These are phyloP conservation scores for Dysidea cf. avara DNA, from an alignment of 37 sponge, comb jelly and placozoan species.

Conservation along the genomic window DNA sequence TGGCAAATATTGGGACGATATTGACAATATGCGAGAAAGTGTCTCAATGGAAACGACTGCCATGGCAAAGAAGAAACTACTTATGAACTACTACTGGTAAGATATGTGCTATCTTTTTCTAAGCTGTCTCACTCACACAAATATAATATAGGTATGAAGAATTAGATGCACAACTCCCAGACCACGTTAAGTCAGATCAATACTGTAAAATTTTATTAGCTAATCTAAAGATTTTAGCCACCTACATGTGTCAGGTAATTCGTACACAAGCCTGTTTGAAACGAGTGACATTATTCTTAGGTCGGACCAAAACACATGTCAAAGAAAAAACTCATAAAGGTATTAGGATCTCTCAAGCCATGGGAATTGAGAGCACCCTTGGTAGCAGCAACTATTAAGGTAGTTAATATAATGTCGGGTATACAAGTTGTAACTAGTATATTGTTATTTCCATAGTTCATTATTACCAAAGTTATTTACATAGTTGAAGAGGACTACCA, in stretches of 20 bases:
- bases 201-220: constrained; percentile 36
- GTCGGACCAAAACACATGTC: constrained; percentile 60
- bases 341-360: constrained; percentile 45
- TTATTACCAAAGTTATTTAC: constrained; percentile 37
- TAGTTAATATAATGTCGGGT: neutral
- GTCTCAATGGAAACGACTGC: constrained; percentile 63
- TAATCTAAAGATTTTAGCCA: constrained; percentile 1
- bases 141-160: constrained; percentile 9
- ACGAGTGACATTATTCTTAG: too few species aligned
- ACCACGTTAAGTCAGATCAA: constrained; percentile 7
- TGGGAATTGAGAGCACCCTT: constrained; percentile 61
- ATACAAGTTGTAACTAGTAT: neutral
- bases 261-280: too few species aligned
- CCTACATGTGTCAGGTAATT: constrained; percentile 29
- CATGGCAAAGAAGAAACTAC: constrained; percentile 63
- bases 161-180: constrained; percentile 14
- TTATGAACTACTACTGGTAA: constrained; percentile 78
- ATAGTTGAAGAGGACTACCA: constrained; percentile 54
- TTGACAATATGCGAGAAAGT: constrained; percentile 53
- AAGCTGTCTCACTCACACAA: neutral
- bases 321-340: constrained; percentile 35
- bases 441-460: constrained; percentile 20
- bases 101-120: neutral
- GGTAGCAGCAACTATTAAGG: constrained; percentile 44
- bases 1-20: constrained; percentile 45